Evolutionary conservation across 2,888 invertebrate genomes (phyloP), one percentile per base, ranked within the genome.

Genomic region (Chydorus sphaericus): DNA sequence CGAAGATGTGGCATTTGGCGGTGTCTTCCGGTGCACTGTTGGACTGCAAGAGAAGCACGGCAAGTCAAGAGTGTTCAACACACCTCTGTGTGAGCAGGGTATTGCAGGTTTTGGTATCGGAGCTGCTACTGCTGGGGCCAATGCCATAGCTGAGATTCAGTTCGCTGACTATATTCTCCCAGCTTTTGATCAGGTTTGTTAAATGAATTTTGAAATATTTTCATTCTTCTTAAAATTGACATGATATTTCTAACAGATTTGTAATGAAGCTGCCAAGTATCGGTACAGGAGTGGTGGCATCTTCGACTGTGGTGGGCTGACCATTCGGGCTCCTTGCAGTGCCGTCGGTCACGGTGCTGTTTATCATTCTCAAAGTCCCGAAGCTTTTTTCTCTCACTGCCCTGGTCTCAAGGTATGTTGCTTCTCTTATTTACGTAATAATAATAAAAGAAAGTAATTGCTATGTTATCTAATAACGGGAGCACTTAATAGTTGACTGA

Each of bases 141-240:
- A 93, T 0, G 92, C 96, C 1, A 89, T 98, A 54, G 97, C 96
- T 0, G 98, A 98, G 75, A 94, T 98, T 68, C 98, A 98, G 72
- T 98, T 98, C 72, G 96, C 94, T 1, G 98, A 98, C 73, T 98
- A 98, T 67, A 98, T 98, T 62, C 94, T 87, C 68, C 98, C 98
- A 3, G 97, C 97, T 1, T 97, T 97, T 71, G 98, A 98, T 75
- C 97, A 97, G 79, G 88, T 90, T n/a, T n/a, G 49, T 28, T 51
- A 23, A 6, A 33, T 31, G n/a, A 23, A n/a, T n/a, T n/a, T 6
- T 44, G 11, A 51, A 37, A 33, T 14, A 18, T 44, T 44, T 23
- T 26, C 29, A 58, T 62, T 26, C 68, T 59, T n/a, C 11, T 1
- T n/a, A 18, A 69, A 88, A 59, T 80, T 86, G 38, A 88, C 88